These are phyloP conservation scores for Cephus cinctus DNA, from an alignment of 1,140 invertebrate species.

Conservation along the genomic window DNA sequence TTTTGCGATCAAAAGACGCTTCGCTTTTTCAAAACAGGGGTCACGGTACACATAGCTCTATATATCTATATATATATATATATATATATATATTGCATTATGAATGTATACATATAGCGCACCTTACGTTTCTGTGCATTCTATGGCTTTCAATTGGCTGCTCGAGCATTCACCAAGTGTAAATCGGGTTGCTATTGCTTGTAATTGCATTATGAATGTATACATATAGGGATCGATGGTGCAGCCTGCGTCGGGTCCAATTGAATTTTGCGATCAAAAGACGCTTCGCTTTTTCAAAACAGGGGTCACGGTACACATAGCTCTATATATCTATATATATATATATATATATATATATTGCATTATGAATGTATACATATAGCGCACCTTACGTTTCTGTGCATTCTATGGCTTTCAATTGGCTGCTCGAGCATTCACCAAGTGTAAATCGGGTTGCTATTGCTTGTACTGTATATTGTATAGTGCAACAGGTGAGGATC, in stretches of 20 bases:
- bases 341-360: constrained; percentile 8
- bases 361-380: constrained; percentile 7
- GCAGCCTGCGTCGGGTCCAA: too few relatives aligned
- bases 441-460: constrained; percentile 44
- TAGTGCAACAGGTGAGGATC: constrained; percentile 39
- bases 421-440: constrained; percentile 39
- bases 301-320: constrained; percentile 16
- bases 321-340: constrained; percentile 8
- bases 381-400: constrained; percentile 14
- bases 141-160: constrained; percentile 27
- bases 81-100: constrained; percentile 8
- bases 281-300: constrained; percentile 29
- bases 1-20: constrained; percentile 39
- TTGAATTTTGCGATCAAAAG: constrained; percentile 44
- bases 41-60: constrained; percentile 14
- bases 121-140: constrained; percentile 18
- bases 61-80: constrained; percentile 5
- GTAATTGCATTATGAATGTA: too few relatives aligned
- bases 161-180: constrained; percentile 43
- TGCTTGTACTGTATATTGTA: too few relatives aligned
- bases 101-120: constrained; percentile 6
- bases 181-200: constrained; percentile 44
- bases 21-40: constrained; percentile 30
- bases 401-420: constrained; percentile 26
- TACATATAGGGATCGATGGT: too few relatives aligned